Conservation (phyloP, 2,113 vertebrate genomes). For the Pollimyrus isidori region DNA sequence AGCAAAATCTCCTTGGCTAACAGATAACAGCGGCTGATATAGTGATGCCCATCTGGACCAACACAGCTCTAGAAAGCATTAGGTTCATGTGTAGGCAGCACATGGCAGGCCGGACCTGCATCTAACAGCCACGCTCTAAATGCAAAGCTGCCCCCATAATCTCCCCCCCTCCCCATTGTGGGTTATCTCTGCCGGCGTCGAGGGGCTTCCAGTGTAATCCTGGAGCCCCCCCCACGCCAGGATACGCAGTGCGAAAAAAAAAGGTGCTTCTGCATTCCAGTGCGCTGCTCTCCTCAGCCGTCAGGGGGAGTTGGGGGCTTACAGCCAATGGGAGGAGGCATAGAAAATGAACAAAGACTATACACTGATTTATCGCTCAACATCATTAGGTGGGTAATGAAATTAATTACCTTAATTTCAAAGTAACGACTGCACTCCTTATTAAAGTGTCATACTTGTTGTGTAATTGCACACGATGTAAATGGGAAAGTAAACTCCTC, state of each 20-base stretch:
- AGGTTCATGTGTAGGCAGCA: neutral
- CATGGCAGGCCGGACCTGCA: neutral
- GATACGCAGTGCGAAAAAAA: slow-evolving; percentile 38
- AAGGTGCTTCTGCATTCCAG: slow-evolving; percentile 32
- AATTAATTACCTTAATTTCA: slow-evolving; percentile 17
- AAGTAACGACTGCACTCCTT: slow-evolving; percentile 13
- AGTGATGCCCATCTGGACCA: neutral
- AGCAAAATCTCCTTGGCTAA: neutral
- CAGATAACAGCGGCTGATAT: neutral
- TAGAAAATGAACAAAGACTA: neutral
- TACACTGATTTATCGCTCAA: slow-evolving; percentile 16
- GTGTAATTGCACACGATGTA: neutral
- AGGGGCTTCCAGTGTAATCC: neutral
- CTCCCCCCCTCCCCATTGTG: no score
- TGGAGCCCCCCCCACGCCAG: neutral
- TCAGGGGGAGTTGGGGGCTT: neutral
- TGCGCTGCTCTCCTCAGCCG: slow-evolving; percentile 7
- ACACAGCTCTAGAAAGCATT: neutral
- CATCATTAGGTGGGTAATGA: slow-evolving; percentile 11
- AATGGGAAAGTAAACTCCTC: neutral
- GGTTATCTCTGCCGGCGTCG: neutral
- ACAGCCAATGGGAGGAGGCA: neutral
- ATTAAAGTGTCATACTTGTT: slow-evolving; percentile 14
- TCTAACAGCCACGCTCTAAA: neutral
- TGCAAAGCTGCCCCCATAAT: neutral